Evolutionary conservation across 2,888 invertebrate species (phyloP), one percentile per base, ranked within the genome.

Genomic region (Hyposoter didymator): DNA sequence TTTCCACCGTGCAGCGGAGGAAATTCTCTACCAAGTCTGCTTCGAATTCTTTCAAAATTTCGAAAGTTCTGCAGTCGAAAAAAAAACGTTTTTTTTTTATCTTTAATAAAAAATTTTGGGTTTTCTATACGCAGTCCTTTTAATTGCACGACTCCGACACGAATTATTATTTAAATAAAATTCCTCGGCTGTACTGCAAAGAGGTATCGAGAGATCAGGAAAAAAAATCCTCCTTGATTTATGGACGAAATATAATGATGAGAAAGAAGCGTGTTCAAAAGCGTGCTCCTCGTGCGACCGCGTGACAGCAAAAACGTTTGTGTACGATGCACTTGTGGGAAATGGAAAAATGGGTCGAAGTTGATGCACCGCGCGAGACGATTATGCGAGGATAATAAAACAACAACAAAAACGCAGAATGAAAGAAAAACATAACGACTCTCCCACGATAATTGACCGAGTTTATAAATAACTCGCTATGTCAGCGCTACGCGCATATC

Each of bases 391-490:
- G 39, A 45, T 59, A 74, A 74, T 74, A 55, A 67, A 66, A 45
- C 47, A 49, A 67, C 5, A 0, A 14, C n/a, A 59, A 4, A 22
- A 14, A 28, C 28, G 28, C 4, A 49, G 0, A 49, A 49, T 17
- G 6, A 2, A 17, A 49, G 14, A 73, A 45, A 47, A 64, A 78
- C 70, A 72, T 82, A 82, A 85, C 70, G 82, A 75, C 79, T 82
- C 70, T 82, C 85, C 66, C 82, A 85, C 85, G 85, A 74, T 82
- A 85, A 85, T 82, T 85, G 78, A 64, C 72, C n/a, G 75, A n/a
- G 75, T 76, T 79, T 85, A 85, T 85, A 79, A 82, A 82, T 82
- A 82, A 85, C 66, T 76, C 76, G 70, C 45, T 72, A 66, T 47
- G 49, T 22, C 75, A 69, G 35, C 78, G 47, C 14, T 45, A 8